Evolutionary conservation across 2,113 vertebrate species (phyloP).

Genomic region (Corythornis madagascariensis): DNA sequence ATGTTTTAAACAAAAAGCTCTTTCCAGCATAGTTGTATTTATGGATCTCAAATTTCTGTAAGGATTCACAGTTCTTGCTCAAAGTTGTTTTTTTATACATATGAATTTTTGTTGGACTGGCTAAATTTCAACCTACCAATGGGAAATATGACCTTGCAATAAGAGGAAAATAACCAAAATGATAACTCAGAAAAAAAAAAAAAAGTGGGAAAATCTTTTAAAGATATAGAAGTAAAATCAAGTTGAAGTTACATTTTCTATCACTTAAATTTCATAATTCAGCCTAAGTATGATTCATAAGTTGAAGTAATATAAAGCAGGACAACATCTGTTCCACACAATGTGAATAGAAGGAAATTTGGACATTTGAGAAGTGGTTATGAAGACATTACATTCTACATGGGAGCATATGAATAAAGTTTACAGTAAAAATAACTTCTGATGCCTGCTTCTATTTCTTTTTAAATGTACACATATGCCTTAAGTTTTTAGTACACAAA

Average conservation of each 20-base stretch:
- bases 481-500: background rate
- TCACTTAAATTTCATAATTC: conserved; percentile 18
- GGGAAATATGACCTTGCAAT: background rate
- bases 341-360: conserved; percentile 9
- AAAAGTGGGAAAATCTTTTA: background rate
- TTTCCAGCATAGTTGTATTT: conserved; percentile 9
- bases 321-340: conserved; percentile 61
- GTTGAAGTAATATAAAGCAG: conserved; percentile 60
- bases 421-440: conserved; percentile 43
- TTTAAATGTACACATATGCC: conserved; percentile 16
- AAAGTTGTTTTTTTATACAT: background rate
- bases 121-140: conserved; percentile 8
- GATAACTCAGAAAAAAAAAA: background rate
- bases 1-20: conserved; percentile 51
- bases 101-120: background rate
- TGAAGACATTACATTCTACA: conserved; percentile 12
- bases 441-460: conserved; percentile 23
- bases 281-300: conserved; percentile 42
- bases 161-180: background rate
- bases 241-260: background rate
- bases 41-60: conserved; percentile 30
- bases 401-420: conserved; percentile 19
- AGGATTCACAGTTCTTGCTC: background rate
- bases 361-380: conserved; percentile 57
- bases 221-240: background rate